These are phyloP conservation scores for Acleris cristana DNA, from an alignment of 2,888 invertebrate species.

Conservation along the genomic window DNA sequence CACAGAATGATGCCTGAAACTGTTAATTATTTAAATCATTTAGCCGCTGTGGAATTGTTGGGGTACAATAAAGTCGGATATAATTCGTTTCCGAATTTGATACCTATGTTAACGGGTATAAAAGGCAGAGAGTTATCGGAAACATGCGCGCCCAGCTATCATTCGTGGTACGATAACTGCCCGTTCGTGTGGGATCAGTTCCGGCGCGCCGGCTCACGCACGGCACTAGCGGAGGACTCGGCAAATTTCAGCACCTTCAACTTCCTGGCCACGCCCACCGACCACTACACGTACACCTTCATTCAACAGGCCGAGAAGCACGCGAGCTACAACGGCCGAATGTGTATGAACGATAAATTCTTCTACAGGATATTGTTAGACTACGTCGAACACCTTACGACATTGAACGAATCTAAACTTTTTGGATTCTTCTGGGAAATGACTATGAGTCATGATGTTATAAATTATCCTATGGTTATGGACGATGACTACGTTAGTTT, in stretches of 20 bases:
- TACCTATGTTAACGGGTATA: too few species aligned
- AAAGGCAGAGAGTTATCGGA: too few species aligned
- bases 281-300: slow-evolving; percentile 90
- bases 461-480: slow-evolving; percentile 88
- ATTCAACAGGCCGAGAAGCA: slow-evolving; percentile 81
- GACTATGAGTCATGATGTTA: slow-evolving; percentile 91
- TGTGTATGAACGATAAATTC: slow-evolving; percentile 87
- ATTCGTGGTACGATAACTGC: too few species aligned
- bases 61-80: slow-evolving; percentile 96
- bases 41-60: slow-evolving; percentile 88
- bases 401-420: slow-evolving; percentile 83
- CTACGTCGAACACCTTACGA: slow-evolving; percentile 85
- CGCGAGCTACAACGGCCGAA: slow-evolving; percentile 83
- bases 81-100: too few species aligned
- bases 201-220: slow-evolving; percentile 86
- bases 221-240: slow-evolving; percentile 91
- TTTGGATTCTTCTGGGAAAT: slow-evolving; percentile 93
- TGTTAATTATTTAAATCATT: slow-evolving; percentile 78
- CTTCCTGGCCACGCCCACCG: slow-evolving; percentile 89
- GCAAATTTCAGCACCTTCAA: slow-evolving; percentile 89
- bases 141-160: too few species aligned
- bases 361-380: slow-evolving; percentile 87
- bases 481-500: too few species aligned
- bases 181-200: too few species aligned
- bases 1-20: slow-evolving; percentile 91